Percentiles rank a stretch among this genome's conserved stretches.
These are phyloP conservation scores for Pseudoips prasinana DNA, from an alignment of 2,888 invertebrate species.

Conservation along the genomic window DNA sequence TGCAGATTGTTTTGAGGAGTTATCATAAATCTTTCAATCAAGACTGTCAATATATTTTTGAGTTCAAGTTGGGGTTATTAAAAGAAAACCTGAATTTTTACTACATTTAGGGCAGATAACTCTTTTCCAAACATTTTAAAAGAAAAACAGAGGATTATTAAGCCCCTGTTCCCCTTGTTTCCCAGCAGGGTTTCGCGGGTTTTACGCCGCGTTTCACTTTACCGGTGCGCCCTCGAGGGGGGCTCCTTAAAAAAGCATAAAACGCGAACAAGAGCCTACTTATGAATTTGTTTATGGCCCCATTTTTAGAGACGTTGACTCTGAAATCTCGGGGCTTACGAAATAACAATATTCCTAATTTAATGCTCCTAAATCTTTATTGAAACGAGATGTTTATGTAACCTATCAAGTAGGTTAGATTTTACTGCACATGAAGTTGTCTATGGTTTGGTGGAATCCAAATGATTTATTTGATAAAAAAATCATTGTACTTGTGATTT, in stretches of 20 bases:
- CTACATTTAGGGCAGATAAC: slow-evolving; percentile 15
- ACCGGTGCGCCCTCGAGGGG: slow-evolving; percentile 58
- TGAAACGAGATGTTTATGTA: slow-evolving; percentile 34
- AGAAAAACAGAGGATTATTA: slow-evolving; percentile 22
- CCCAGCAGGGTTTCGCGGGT: slow-evolving; percentile 62
- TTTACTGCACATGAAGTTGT: too few species aligned
- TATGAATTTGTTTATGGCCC: slow-evolving; percentile 81
- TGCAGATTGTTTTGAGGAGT: too few species aligned
- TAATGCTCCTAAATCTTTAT: slow-evolving; percentile 53
- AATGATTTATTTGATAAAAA: too few species aligned
- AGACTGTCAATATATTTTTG: too few species aligned
- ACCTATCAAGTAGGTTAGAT: slow-evolving; percentile 6
- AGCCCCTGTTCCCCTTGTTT: slow-evolving; percentile 47
- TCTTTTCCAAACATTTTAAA: slow-evolving; percentile 25
- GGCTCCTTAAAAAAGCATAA: slow-evolving; percentile 75
- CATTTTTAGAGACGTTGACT: slow-evolving; percentile 57
- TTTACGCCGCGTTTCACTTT: slow-evolving; percentile 76
- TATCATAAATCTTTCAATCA: too few species aligned
- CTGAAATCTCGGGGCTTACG: slow-evolving; percentile 52
- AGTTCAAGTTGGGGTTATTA: too few species aligned
- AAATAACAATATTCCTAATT: slow-evolving; percentile 68
- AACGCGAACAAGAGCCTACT: slow-evolving; percentile 71
- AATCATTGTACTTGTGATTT: too few species aligned
- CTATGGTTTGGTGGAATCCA: too few species aligned
- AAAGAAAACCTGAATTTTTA: too few species aligned